These are phyloP conservation scores for Asobara japonica DNA, from an alignment of 1,140 invertebrate species.

Conservation along the genomic window DNA sequence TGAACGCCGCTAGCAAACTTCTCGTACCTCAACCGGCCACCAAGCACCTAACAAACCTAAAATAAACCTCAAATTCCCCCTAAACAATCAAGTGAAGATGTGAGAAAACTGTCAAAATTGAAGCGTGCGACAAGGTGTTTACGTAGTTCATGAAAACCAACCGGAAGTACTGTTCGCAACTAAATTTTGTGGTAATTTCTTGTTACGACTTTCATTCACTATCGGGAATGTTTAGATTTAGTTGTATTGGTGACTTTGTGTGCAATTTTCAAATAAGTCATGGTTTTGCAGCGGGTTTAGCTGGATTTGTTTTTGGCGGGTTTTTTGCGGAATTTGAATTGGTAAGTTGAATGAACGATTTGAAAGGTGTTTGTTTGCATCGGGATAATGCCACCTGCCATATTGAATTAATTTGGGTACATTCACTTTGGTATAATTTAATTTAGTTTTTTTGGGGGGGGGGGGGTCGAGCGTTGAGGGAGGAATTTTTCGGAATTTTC, in stretches of 20 bases:
- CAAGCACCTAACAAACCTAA: neutral
- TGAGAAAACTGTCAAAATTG: too few relatives aligned
- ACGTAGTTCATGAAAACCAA: too few relatives aligned
- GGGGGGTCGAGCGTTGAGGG: too few relatives aligned
- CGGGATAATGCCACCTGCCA: neutral
- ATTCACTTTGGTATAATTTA: neutral
- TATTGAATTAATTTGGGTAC: neutral
- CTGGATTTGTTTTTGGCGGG: neutral
- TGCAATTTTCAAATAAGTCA: too few relatives aligned
- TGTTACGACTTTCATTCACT: too few relatives aligned
- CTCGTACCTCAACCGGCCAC: conserved; percentile 21
- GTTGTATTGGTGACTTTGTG: too few relatives aligned
- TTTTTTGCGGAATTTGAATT: neutral
- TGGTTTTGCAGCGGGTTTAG: neutral
- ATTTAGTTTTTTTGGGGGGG: neutral
- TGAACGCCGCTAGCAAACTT: conserved; percentile 53
- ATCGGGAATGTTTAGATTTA: too few relatives aligned
- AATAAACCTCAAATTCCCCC: too few relatives aligned
- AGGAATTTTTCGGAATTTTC: too few relatives aligned
- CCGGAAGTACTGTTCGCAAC: too few relatives aligned
- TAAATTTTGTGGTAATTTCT: too few relatives aligned
- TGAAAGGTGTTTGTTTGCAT: neutral
- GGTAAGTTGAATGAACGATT: neutral
- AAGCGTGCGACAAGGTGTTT: too few relatives aligned
- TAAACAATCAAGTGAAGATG: neutral